These are phyloP conservation scores for Drosophila pseudotalamancana DNA, from an alignment of 2,888 invertebrate genomes.

Conservation along the genomic window DNA sequence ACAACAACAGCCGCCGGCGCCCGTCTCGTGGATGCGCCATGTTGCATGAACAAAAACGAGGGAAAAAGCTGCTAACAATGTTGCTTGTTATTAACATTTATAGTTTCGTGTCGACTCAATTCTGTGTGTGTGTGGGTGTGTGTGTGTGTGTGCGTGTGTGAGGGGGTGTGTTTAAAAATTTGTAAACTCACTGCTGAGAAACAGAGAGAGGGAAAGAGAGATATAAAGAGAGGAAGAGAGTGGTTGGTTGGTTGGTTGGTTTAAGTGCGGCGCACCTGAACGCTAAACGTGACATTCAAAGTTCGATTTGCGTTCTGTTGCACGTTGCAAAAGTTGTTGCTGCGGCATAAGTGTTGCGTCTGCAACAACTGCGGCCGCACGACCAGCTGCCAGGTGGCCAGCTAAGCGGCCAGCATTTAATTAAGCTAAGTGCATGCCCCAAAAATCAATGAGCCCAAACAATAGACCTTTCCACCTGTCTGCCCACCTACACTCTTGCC, in stretches of 20 bases:
- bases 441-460: slow-evolving; percentile 60
- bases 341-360: not conserved
- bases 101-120: slow-evolving; percentile 62
- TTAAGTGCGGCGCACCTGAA: too few relatives aligned
- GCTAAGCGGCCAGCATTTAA: slow-evolving; percentile 56
- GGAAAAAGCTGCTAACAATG: slow-evolving; percentile 51
- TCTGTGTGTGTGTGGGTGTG: not conserved
- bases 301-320: slow-evolving; percentile 41
- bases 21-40: slow-evolving; percentile 26
- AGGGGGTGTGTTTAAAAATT: slow-evolving; percentile 42
- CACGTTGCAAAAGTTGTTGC: slow-evolving; percentile 33
- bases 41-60: slow-evolving; percentile 11
- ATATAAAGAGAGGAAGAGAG: not conserved
- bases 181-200: slow-evolving; percentile 47
- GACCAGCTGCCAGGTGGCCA: not conserved
- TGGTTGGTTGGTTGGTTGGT: too few relatives aligned
- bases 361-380: slow-evolving; percentile 5
- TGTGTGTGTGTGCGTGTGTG: not conserved
- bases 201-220: not conserved
- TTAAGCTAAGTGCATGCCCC: slow-evolving; percentile 65
- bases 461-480: not conserved
- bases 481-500: not conserved
- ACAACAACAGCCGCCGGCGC: slow-evolving; percentile 1
- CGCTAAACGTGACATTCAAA: slow-evolving; percentile 68
- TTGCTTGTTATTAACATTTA: slow-evolving; percentile 74